Base-by-base conservation (phyloP, 2,797 vertebrate genomes). In the Tamandua tetradactyla region DNA sequence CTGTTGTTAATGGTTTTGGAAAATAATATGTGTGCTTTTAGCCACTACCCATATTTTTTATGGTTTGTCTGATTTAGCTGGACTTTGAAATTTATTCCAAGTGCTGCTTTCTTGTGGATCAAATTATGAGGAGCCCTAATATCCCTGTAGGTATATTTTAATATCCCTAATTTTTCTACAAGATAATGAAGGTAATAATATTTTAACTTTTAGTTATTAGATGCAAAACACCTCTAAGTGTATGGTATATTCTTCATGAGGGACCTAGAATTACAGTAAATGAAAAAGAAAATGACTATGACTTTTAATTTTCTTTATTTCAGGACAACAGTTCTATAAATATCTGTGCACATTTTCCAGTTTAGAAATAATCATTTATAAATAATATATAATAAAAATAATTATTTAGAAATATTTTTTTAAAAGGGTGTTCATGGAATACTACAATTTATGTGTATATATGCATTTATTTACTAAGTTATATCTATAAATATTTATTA, bases 1-100 rank as follows among this genome's bases (percentile, higher is more conserved):
- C 95, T 97, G 95, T 96, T 95, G 96, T 95, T 97, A 97, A 96
- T 97, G 95, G 94, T 95, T 96, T 96, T 93, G 93, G 76, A 97
- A 97, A 96, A 85, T 97, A 97, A 97, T 97, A 96, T 92, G 94
- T 91, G 91, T 96, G 52, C 96, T 97, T 97, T 97, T 69, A 95
- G 32, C 76, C 55, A 81, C 80, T 81, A 59, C 95, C 79, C 66
- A 40, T 89, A 95, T 96, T 97, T 97, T 52, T 95, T 93, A 92
- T 87, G 86, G 89, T 95, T 91, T 94, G 92, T 96, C 96, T 94
- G 85, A 95, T 94, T 95, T 94, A 92, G 47, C 92, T 95, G 86
- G 83, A 75, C 94, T 95, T 96, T 93, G 93, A 95, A 95, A 92
- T 92, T 91, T 93, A 49, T 91, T 96, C 91, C 91, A 93, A 96